phyloP scores from a whole-genome alignment of 2,113 vertebrate genomes.

The Loxodonta africana region DNA sequence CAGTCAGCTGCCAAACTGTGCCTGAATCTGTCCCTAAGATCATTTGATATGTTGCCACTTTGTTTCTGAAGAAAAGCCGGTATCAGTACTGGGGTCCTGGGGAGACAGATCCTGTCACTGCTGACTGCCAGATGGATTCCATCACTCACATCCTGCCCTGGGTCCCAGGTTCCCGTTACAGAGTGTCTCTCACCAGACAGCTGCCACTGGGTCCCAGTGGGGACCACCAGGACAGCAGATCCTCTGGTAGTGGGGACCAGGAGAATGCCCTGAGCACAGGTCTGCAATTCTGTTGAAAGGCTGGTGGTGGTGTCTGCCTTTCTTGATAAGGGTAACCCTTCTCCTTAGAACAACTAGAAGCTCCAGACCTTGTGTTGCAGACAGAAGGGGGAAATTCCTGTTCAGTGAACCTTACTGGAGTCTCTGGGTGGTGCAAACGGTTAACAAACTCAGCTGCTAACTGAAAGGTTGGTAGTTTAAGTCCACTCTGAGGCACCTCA shows the following conservation, averaged over 20 bases:
- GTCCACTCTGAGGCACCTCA: background rate
- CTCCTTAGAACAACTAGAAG: background rate
- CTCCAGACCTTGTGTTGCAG: background rate
- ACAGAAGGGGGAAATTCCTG: background rate
- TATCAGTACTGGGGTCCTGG: background rate
- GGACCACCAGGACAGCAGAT: background rate
- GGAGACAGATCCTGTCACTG: conserved; percentile 17
- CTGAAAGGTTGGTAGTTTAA: background rate
- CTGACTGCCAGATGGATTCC: background rate
- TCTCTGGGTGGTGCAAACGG: background rate
- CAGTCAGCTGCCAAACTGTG: conserved; percentile 14
- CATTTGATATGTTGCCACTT: conserved; percentile 33
- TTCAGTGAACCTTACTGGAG: background rate
- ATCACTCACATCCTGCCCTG: background rate
- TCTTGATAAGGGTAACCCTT: background rate
- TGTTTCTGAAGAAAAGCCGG: conserved; percentile 50
- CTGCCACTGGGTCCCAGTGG: background rate
- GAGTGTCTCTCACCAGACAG: background rate
- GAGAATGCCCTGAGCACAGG: background rate
- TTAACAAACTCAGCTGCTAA: background rate
- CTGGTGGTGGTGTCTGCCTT: background rate
- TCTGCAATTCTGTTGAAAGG: background rate
- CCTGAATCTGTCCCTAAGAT: background rate
- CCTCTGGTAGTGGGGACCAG: background rate
- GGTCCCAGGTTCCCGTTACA: background rate